Evolutionary conservation across 2,113 vertebrate genomes (phyloP), one percentile per base, ranked within the genome.

Genomic region (Gallinago undulata): DNA sequence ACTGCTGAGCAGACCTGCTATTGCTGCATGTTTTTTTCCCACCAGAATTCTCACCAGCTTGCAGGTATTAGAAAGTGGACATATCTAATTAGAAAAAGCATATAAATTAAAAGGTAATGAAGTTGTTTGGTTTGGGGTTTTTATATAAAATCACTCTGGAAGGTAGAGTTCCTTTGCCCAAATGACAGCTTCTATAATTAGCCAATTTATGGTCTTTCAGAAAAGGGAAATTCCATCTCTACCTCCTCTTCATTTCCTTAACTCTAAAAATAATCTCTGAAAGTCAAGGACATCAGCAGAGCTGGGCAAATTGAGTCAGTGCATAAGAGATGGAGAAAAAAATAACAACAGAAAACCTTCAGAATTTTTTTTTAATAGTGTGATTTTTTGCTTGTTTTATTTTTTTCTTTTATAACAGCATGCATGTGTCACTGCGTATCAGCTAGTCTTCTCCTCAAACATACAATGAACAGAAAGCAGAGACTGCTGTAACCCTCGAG

Each of bases 321-420:
- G 2, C 19, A 4, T n/a, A 25, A 76, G 41, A 5, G 9, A 55
- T 21, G 6, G 25, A 74, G 23, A 6, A 45, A 50, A 25, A 30
- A 77, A 60, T 25, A 1, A 3, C 2, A n/a, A 7, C 19, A 28
- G 10, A 33, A 78, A 62, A 5, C 4, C 3, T 16, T 50, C 4
- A 27, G 1, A 19, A 7, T 25, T 45, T 48, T 78, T 81, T 78
- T 66, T 5, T 3, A 56, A 35, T 22, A 16, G 1, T 33, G 6
- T 24, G 4, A 33, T 19, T 6, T 82, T 85, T 60, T 48, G 4
- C 35, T 78, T 87, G 2, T 11, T 39, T 39, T 87, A 2, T 1
- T 48, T 85, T 86, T 55, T 30, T 53, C 1, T 77, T 84, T 60
- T 27, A 35, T 17, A n/a, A 11, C 6, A 66, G 30, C 4, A 5